Conservation (phyloP, 2,113 vertebrate species). For the Cyanocitta stelleri region DNA sequence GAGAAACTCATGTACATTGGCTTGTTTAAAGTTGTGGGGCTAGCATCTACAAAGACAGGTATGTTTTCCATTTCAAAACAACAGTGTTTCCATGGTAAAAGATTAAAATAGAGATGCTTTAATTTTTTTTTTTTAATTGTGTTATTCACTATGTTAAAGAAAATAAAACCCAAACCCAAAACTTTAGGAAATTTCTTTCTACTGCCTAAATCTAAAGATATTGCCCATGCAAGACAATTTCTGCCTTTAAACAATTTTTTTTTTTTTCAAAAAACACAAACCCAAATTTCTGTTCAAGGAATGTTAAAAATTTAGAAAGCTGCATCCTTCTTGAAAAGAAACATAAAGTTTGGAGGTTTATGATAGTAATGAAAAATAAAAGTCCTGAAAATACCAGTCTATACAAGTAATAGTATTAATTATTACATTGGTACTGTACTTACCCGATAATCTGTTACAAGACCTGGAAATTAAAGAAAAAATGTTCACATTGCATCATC, state of each 20-base stretch:
- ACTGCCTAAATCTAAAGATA: background rate
- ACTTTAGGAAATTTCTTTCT: background rate
- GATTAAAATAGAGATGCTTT: background rate
- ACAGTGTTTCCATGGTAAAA: background rate
- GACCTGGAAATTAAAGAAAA: constrained; percentile 72
- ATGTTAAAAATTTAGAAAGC: background rate
- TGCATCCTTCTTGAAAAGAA: background rate
- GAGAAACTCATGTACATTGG: background rate
- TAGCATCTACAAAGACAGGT: background rate
- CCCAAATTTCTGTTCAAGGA: background rate
- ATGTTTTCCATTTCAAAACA: background rate
- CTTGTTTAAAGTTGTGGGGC: background rate
- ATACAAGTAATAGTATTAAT: background rate
- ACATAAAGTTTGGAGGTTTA: background rate
- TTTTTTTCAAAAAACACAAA: background rate
- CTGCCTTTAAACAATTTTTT: background rate
- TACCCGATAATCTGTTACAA: constrained; percentile 96
- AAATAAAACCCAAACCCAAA: background rate
- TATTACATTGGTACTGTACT: constrained; percentile 47
- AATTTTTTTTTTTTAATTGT: background rate
- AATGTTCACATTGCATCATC: background rate
- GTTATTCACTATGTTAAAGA: background rate
- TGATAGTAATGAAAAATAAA: background rate
- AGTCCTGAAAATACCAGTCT: background rate
- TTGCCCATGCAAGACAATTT: background rate